Base-by-base conservation (phyloP, 2,113 vertebrate genomes). In the Podarcis muralis region DNA sequence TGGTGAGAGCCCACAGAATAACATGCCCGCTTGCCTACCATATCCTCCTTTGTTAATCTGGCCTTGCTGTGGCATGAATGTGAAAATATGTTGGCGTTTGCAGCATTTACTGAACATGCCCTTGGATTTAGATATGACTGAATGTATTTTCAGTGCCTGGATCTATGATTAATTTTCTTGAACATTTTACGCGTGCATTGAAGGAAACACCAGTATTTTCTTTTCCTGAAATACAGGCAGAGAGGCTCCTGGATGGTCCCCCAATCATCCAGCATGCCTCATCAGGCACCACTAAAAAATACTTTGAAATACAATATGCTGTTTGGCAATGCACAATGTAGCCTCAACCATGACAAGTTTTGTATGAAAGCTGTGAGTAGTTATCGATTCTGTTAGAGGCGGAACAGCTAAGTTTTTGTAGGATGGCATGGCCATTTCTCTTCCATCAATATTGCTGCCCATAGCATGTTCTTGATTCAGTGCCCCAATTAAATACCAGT, bases 101-200 rank as follows among this genome's bases (percentile, higher is more conserved):
- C 32, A 13, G 9, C 27, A n/a, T 18, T 22, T 20, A 85, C 32
- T 59, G 57, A 59, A 75, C 59, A 85, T 59, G 71, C 40, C 37
- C 74, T 76, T 81, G 59, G 11, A 23, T 32, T 59, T 62, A 62
- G 57, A 62, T n/a, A 62, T 8, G 35, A 53, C 35, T 75, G 71
- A 59, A 85, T 85, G 32, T 62, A 76, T n/a, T 85, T 85, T 85
- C 12, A 37, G 7, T 37, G 35, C n/a, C 13, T 76, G 6, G 18
- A 76, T 37, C 71, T 75, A 62, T 75, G n/a, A 23, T 30, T 23
- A 32, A 57, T 85, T 85, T 59, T 18, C 71, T 37, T 57, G 11
- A 71, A 84, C 74, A 85, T 74, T 59, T 75, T 85, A 74, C 72
- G n/a, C 20, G 22, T n/a, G 5, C 53, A 85, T 59, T 74, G 68